phyloP scores from a whole-genome alignment of 2,797 vertebrate genomes.

The Chelon labrosus region DNA sequence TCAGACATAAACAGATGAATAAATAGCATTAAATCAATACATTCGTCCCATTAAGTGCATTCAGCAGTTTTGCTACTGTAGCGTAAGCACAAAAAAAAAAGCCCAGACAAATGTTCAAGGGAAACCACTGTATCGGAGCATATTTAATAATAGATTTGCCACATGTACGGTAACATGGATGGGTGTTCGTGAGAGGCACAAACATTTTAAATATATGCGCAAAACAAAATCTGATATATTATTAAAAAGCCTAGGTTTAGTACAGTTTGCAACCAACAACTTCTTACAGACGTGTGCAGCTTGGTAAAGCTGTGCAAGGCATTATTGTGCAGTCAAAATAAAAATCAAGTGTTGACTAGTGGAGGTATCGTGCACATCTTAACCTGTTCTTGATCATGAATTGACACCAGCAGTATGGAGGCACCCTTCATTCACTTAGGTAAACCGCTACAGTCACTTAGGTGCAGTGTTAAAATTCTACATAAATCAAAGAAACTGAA shows the following conservation, averaged over 20 bases:
- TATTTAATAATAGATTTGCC: slow-evolving; percentile 25
- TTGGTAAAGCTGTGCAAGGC: too few relatives aligned
- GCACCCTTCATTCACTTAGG: too few relatives aligned
- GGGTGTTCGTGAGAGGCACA: slow-evolving; percentile 1
- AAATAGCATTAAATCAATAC: slow-evolving; percentile 47
- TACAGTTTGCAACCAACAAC: background rate
- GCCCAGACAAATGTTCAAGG: slow-evolving; percentile 26
- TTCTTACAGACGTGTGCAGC: too few relatives aligned
- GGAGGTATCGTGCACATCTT: background rate
- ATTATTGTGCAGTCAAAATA: too few relatives aligned
- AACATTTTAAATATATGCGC: slow-evolving; percentile 3
- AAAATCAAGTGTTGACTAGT: background rate
- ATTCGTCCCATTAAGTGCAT: slow-evolving; percentile 42
- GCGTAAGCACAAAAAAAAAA: slow-evolving; percentile 18
- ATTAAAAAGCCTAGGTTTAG: background rate
- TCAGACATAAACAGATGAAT: slow-evolving; percentile 42
- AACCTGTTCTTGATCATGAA: too few relatives aligned
- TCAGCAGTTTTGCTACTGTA: slow-evolving; percentile 9
- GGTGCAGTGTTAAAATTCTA: background rate
- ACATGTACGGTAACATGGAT: slow-evolving; percentile 23
- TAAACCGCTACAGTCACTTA: too few relatives aligned
- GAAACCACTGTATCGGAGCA: slow-evolving; percentile 9
- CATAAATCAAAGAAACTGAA: background rate
- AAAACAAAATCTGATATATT: background rate
- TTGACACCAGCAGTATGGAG: too few relatives aligned